Evolutionary conservation across 2,113 vertebrate species (phyloP).

Genomic region (Collichthys lucidus): DNA sequence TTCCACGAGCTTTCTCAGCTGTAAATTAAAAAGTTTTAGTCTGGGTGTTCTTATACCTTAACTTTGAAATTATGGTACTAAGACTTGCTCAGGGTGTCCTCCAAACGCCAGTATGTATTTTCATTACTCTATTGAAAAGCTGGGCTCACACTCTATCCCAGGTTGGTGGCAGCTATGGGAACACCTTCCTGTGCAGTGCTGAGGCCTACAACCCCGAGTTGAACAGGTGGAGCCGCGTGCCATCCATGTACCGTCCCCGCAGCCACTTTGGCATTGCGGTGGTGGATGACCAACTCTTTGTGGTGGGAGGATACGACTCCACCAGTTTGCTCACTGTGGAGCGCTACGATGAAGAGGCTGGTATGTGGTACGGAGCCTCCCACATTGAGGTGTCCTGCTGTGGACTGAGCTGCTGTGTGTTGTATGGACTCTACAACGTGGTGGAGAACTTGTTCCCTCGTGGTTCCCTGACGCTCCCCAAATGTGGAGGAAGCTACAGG

Average conservation of each 20-base stretch:
- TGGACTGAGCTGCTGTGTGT: slow-evolving; percentile 88
- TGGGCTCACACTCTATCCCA: slow-evolving; percentile 68
- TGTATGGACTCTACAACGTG: slow-evolving; percentile 83
- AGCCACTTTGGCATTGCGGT: slow-evolving; percentile 90
- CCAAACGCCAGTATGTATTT: neutral
- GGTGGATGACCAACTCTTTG: slow-evolving; percentile 74
- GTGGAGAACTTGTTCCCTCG: slow-evolving; percentile 64
- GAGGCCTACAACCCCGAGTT: slow-evolving; percentile 71
- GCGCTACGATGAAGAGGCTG: slow-evolving; percentile 61
- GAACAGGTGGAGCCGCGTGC: slow-evolving; percentile 84
- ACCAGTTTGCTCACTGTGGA: slow-evolving; percentile 37
- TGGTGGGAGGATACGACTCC: slow-evolving; percentile 58
- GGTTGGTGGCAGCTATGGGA: slow-evolving; percentile 87
- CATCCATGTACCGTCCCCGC: slow-evolving; percentile 83
- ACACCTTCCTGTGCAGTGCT: slow-evolving; percentile 62
- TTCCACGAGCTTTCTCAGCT: too few relatives aligned
- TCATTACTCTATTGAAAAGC: neutral
- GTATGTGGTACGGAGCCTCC: slow-evolving; percentile 79
- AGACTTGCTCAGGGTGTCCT: too few relatives aligned
- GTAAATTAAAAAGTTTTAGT: too few relatives aligned
- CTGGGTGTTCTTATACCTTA: too few relatives aligned
- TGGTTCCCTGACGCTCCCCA: neutral
- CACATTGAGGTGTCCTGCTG: slow-evolving; percentile 83
- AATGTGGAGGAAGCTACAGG: neutral
- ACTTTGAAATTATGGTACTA: too few relatives aligned